Evolutionary conservation across 2,113 vertebrate species (phyloP), one percentile per base, ranked within the genome.

Genomic region (Leucopsar rothschildi): DNA sequence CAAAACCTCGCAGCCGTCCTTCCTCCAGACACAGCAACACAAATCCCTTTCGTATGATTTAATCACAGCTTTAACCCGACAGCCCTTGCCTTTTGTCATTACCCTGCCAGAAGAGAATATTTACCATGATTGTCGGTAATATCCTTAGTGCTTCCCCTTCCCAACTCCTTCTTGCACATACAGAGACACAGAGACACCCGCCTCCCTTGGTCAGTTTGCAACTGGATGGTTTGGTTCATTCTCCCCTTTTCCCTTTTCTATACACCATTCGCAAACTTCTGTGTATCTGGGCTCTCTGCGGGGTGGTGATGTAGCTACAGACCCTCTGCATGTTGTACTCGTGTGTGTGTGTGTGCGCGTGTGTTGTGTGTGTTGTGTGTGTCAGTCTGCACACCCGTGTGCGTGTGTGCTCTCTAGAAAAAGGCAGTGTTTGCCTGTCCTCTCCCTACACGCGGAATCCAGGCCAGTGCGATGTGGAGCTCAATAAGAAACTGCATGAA

Each of bases 401-500:
- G 88, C 42, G 12, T 39, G 66, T 47, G 71, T 27, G 61, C 4
- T 65, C 69, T 88, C 81, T n/a, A 47, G 84, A 78, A 85, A 87
- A 60, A 73, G 59, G 82, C 84, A 12, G 81, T 75, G 91, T 93
- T 96, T 95, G 92, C 92, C 96, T 82, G 21, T 93, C 91, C 92
- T 96, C 73, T 92, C 93, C 90, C 89, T 86, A 72, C 95, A 95
- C 29, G 57, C 80, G 25, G 96, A 98, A 98, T 98, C 97, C 98
- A 96, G 95, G 98, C 98, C 96, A 97, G 92, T 92, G 96, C 95
- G 92, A 98, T 90, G 93, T 93, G 96, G 97, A 97, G 98, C 98
- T 98, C 98, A 98, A 99, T 98, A 97, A 98, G 97, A 97, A 61
- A 52, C 98, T 99, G 99, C 99, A 99, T 99, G 99, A 99, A 99